Percentiles rank a stretch among this genome's conserved stretches.
These are phyloP conservation scores for Oryzias woworae DNA, from an alignment of 2,113 vertebrate genomes.

Conservation along the genomic window DNA sequence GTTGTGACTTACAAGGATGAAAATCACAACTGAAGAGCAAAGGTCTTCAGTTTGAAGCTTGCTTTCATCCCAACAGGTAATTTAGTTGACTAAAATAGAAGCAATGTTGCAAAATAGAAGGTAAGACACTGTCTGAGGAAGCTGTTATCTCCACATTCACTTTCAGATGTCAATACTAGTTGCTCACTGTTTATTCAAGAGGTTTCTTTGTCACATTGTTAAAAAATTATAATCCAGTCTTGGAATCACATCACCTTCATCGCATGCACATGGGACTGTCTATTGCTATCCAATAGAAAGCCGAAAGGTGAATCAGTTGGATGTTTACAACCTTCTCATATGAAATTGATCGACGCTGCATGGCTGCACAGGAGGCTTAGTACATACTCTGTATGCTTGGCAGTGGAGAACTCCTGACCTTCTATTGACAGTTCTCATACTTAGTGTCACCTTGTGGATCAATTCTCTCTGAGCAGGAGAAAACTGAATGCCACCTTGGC, in stretches of 20 bases:
- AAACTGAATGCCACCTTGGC: constrained; percentile 69
- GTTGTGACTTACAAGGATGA: too few relatives aligned
- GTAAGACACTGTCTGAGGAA: background rate
- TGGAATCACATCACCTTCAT: constrained; percentile 24
- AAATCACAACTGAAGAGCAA: too few relatives aligned
- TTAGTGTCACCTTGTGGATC: constrained; percentile 78
- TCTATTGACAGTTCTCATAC: constrained; percentile 77
- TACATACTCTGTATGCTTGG: constrained; percentile 71
- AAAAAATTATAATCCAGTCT: constrained; percentile 24
- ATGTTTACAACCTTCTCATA: constrained; percentile 72
- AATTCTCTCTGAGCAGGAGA: constrained; percentile 66
- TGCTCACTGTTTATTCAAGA: background rate
- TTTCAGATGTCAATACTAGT: background rate
- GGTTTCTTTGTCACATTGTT: constrained; percentile 21
- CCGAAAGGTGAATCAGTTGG: constrained; percentile 39
- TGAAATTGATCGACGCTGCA: constrained; percentile 66
- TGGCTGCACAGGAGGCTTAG: constrained; percentile 69
- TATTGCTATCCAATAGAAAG: constrained; percentile 51
- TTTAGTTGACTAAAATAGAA: background rate
- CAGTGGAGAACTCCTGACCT: constrained; percentile 65
- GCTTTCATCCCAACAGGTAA: too few relatives aligned
- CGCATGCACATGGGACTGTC: constrained; percentile 13
- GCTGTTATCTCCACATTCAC: background rate
- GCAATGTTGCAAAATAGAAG: too few relatives aligned
- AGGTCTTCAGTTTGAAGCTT: too few relatives aligned